A percentile compares a stretch with the other conserved stretches of the same genome.
Evolutionary conservation across 1,140 invertebrate genomes (phyloP).

Genomic region (Stegodyphus dumicola): DNA sequence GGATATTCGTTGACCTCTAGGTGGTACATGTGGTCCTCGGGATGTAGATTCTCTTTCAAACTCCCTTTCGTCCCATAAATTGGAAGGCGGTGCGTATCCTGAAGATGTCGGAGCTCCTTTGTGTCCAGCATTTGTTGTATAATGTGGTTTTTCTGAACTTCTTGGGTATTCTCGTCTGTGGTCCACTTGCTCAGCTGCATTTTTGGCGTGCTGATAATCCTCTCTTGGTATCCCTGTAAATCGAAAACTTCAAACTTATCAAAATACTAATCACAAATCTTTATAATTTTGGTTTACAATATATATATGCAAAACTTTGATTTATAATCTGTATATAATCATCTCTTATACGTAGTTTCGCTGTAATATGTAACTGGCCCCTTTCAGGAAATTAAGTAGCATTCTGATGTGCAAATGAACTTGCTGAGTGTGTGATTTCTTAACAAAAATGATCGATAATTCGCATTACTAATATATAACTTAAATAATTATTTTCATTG

Average conservation of each 20-base stretch:
- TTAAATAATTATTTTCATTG: too few species aligned
- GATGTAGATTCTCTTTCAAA: slow-evolving; percentile 13
- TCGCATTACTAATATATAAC: too few species aligned
- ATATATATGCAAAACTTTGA: too few species aligned
- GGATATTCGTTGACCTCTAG: slow-evolving; percentile 37
- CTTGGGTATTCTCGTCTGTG: slow-evolving; percentile 2
- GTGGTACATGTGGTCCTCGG: slow-evolving; percentile 45
- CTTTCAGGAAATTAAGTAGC: too few species aligned
- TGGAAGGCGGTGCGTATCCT: slow-evolving; percentile 28
- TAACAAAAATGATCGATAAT: too few species aligned
- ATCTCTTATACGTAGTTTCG: too few species aligned
- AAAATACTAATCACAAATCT: not conserved
- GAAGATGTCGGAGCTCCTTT: slow-evolving; percentile 12
- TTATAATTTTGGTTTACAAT: too few species aligned
- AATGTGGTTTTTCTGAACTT: slow-evolving; percentile 33
- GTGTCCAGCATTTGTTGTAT: slow-evolving; percentile 16
- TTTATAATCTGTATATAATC: too few species aligned
- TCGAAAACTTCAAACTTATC: slow-evolving; percentile 8
- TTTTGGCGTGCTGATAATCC: slow-evolving; percentile 23
- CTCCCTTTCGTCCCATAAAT: slow-evolving; percentile 35
- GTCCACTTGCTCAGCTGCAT: slow-evolving; percentile 2
- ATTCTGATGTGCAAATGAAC: too few species aligned
- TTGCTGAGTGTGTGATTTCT: too few species aligned
- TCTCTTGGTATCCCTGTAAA: slow-evolving; percentile 36
- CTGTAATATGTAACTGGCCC: too few species aligned